Conservation (phyloP, 2,888 invertebrate genomes). For the Julus scanicus region DNA sequence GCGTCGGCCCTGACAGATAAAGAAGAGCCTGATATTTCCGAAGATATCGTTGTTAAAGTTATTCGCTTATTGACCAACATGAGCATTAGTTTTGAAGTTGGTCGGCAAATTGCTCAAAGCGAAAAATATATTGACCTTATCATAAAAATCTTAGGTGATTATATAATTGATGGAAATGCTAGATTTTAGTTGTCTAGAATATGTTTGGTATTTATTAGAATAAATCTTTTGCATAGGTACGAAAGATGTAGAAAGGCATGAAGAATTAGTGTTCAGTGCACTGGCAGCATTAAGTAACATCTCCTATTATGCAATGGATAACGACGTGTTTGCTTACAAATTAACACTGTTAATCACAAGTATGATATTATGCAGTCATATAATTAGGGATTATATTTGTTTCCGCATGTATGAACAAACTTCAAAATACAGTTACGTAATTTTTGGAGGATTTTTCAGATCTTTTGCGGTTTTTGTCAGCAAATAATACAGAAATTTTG, state of each 20-base stretch:
- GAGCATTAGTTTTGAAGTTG: constrained; percentile 81
- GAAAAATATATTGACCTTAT: constrained; percentile 65
- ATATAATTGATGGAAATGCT: not conserved
- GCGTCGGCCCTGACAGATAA: not conserved
- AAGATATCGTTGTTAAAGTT: constrained; percentile 65
- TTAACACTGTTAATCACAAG: constrained; percentile 58
- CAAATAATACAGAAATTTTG: constrained; percentile 69
- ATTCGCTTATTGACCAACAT: constrained; percentile 87
- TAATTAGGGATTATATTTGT: no score
- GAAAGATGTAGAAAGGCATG: constrained; percentile 65
- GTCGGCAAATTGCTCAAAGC: constrained; percentile 72
- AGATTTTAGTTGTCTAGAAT: constrained; percentile 66
- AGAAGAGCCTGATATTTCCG: not conserved
- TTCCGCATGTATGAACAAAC: no score
- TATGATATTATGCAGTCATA: not conserved
- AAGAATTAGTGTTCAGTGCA: constrained; percentile 81
- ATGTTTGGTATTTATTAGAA: constrained; percentile 60
- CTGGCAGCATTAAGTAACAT: constrained; percentile 86
- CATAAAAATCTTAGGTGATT: constrained; percentile 64
- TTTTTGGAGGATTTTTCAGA: constrained; percentile 20
- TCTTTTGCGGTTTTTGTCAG: constrained; percentile 60
- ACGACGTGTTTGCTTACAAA: constrained; percentile 63
- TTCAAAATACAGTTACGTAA: no score
- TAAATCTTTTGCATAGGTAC: constrained; percentile 61
- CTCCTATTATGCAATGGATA: constrained; percentile 70